Evolutionary conservation across 2,888 invertebrate species (phyloP).

Genomic region (Pachliopta kotzebuea): DNA sequence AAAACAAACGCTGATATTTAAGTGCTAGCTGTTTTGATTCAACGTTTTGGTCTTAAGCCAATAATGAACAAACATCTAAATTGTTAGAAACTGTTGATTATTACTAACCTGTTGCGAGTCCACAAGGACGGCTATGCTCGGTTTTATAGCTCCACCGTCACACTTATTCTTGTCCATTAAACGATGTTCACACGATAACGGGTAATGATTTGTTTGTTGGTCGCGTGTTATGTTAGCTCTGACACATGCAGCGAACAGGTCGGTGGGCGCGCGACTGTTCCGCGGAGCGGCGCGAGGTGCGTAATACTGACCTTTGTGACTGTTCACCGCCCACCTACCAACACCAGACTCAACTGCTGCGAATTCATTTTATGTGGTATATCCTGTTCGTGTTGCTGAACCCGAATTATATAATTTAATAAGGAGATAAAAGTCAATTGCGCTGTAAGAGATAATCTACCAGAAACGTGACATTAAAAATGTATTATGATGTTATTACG

Average conservation of each 20-base stretch:
- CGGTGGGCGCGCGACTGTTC: conserved; percentile 57
- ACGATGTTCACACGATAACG: conserved; percentile 11
- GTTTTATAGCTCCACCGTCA: conserved; percentile 9
- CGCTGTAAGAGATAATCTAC: too few species aligned
- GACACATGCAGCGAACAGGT: conserved; percentile 45
- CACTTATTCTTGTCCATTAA: conserved; percentile 5
- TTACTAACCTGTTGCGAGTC: conserved; percentile 24
- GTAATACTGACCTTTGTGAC: conserved; percentile 25
- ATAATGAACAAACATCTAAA: conserved; percentile 27
- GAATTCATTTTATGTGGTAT: neutral
- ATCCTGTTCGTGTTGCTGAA: neutral
- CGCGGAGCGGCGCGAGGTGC: conserved; percentile 29
- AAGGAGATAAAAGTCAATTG: too few species aligned
- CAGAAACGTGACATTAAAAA: too few species aligned
- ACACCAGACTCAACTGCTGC: conserved; percentile 4
- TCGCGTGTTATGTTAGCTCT: conserved; percentile 11
- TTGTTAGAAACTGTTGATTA: conserved; percentile 31
- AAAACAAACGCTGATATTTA: conserved; percentile 33
- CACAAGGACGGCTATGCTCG: neutral
- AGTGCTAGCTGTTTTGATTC: conserved; percentile 39
- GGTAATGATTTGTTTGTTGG: conserved; percentile 12
- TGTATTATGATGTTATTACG: too few species aligned
- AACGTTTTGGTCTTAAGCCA: conserved; percentile 45
- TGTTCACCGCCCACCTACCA: conserved; percentile 19
- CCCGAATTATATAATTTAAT: neutral